Conservation (phyloP, 53 echinoderm and acorn worm species). For the Echinarachnius parma region DNA sequence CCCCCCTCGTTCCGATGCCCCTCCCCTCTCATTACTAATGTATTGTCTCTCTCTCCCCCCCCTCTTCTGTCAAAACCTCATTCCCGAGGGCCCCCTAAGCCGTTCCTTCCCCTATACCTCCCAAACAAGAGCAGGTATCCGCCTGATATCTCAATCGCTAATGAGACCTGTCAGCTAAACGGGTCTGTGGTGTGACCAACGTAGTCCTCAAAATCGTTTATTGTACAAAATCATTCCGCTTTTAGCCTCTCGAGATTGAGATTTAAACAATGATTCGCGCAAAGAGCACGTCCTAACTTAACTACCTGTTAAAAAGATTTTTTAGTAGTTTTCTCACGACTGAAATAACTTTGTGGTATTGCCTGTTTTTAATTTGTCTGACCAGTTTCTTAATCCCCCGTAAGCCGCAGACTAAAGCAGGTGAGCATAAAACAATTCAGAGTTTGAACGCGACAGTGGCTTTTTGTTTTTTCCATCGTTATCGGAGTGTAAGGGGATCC, state of each 20-base stretch:
- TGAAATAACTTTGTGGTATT: slow-evolving; percentile 25
- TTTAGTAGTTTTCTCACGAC: too few relatives aligned
- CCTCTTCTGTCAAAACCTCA: too few relatives aligned
- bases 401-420: background rate
- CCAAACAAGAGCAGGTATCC: background rate
- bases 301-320: too few relatives aligned
- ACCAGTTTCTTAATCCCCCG: slow-evolving; percentile 24
- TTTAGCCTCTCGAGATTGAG: too few relatives aligned
- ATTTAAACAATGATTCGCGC: too few relatives aligned
- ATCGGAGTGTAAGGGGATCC: background rate
- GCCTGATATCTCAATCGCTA: slow-evolving; percentile 40
- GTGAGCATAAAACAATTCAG: slow-evolving; percentile 24
- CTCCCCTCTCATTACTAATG: too few relatives aligned
- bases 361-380: slow-evolving; percentile 26
- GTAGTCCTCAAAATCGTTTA: background rate
- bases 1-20: background rate
- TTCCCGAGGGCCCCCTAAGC: background rate
- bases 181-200: slow-evolving; percentile 4
- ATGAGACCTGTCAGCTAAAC: slow-evolving; percentile 13
- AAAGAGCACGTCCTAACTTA: too few relatives aligned
- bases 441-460: slow-evolving; percentile 25
- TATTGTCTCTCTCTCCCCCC: too few relatives aligned
- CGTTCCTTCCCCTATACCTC: background rate
- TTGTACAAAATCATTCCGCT: background rate
- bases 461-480: too few relatives aligned